Base-by-base conservation (phyloP, 2,797 vertebrate species). In the Sebastes vulpes region DNA sequence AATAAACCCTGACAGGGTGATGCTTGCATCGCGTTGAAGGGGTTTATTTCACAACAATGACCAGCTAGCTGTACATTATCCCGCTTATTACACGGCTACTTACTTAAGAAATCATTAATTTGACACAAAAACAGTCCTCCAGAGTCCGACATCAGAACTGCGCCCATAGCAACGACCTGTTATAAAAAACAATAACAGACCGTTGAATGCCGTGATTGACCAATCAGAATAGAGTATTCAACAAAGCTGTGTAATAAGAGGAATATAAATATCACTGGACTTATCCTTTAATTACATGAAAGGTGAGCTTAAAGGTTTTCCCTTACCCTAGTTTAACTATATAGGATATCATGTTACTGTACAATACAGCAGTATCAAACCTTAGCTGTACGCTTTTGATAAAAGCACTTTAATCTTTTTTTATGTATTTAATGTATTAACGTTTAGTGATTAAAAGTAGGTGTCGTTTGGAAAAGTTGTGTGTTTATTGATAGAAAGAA, bases 401-500 rank as follows among this genome's bases (percentile, higher is more conserved):
- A 60, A 58, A 79, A 75, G 84, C 88, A 80, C 81, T 90, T 86
- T 74, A 79, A 68, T 68, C 63, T 56, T 83, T 81, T 72, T 59
- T n/a, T n/a, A 5, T 86, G 2, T 82, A 77, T 84, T 84, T 80
- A 72, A 83, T 67, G 73, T 89, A 72, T 75, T 11, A 21, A 57
- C 70, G 6, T 77, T 58, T 72, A 50, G 50, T 77, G 50, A 92
- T 80, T 90, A 87, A 89, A 91, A 77, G 16, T 66, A 71, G 46
- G 28, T 42, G 65, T 65, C 2, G 9, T 77, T 76, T 35, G 9
- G 11, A 79, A 79, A 64, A 42, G 3, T 68, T 77, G 63, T 73
- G 60, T 79, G 32, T 59, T 83, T 61, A 73, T 72, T 79, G 29
- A 54, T 25, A 25, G n/a, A 52, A 35, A 10, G 16, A 1, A 11